A percentile compares a stretch with the other conserved stretches of the same genome.
phyloP scores from a whole-genome alignment of 1,140 invertebrate genomes.

The Pseudomyrmex flavicornis region DNA sequence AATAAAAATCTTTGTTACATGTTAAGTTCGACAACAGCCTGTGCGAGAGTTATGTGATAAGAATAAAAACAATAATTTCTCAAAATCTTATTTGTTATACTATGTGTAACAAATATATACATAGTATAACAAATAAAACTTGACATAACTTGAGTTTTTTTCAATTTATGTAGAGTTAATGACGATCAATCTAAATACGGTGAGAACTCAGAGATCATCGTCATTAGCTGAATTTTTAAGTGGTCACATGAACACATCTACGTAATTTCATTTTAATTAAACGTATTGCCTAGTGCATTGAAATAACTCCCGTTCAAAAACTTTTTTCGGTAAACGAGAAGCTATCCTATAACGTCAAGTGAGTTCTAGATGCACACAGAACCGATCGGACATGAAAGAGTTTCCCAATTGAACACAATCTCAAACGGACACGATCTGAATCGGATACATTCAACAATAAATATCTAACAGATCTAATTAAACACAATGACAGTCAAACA shows the following conservation, averaged over 20 bases:
- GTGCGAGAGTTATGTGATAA: background rate
- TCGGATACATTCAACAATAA: no score
- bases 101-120: background rate
- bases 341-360: no score
- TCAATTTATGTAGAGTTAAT: background rate
- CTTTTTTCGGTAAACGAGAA: no score
- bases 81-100: background rate
- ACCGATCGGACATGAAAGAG: no score
- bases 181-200: background rate
- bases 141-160: background rate
- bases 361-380: no score
- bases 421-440: no score
- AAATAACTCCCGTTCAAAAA: no score
- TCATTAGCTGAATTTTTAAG: background rate
- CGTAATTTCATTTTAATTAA: no score
- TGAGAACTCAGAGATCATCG: background rate
- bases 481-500: no score
- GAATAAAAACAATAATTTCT: background rate
- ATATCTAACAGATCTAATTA: no score
- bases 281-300: no score
- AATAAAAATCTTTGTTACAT: background rate
- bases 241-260: background rate
- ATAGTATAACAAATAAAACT: background rate
- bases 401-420: no score
- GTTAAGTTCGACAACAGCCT: background rate